phyloP scores from a whole-genome alignment of 2,797 vertebrate species.

The Setipinna tenuifilis region DNA sequence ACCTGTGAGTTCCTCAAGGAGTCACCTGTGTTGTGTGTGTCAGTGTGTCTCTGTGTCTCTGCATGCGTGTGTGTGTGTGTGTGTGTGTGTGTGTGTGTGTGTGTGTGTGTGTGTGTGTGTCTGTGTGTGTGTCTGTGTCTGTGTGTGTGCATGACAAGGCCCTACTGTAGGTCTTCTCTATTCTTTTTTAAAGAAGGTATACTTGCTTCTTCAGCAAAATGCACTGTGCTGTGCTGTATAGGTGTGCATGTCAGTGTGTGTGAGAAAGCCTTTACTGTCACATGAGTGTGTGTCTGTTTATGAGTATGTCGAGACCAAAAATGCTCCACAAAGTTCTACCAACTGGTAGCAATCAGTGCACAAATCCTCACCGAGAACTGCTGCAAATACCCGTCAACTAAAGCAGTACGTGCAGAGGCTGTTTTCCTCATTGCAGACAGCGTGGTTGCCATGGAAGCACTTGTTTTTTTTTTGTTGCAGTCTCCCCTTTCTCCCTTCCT shows the following conservation, averaged over 20 bases:
- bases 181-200: background rate
- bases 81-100: constrained; percentile 17
- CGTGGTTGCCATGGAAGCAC: constrained; percentile 5
- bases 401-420: background rate
- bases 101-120: constrained; percentile 34
- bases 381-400: background rate
- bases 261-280: background rate
- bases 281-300: background rate
- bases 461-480: background rate
- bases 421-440: background rate
- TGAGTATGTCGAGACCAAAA: background rate
- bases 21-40: background rate
- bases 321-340: background rate
- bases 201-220: background rate
- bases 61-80: background rate
- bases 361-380: background rate
- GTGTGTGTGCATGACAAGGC: background rate
- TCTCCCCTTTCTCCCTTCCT: background rate
- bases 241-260: background rate
- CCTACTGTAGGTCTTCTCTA: background rate
- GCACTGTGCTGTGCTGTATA: background rate
- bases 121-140: constrained; percentile 28
- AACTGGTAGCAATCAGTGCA: background rate
- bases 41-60: background rate
- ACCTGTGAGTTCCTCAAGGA: constrained; percentile 71